Evolutionary conservation across 2,888 invertebrate genomes (phyloP).

Genomic region (Stegophylla sp.): DNA sequence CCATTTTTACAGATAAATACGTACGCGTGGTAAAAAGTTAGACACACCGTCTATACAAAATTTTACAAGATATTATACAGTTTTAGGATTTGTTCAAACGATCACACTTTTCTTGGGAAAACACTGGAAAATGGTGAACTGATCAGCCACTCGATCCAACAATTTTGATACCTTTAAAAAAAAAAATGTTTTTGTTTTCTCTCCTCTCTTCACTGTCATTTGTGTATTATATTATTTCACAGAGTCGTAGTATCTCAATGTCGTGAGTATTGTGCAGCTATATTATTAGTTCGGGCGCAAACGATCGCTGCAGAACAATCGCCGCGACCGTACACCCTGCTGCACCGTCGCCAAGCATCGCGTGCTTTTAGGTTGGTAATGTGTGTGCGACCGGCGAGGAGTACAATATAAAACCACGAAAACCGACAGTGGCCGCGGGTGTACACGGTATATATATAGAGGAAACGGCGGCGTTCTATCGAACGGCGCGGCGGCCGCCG

Average conservation of each 20-base stretch:
- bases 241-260: background rate
- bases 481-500: conserved; percentile 13
- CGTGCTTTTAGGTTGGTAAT: conserved; percentile 54
- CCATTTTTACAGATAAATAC: too few relatives aligned
- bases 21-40: too few relatives aligned
- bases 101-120: too few relatives aligned
- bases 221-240: too few relatives aligned
- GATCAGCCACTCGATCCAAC: background rate
- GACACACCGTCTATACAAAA: too few relatives aligned
- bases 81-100: too few relatives aligned
- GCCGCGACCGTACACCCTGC: background rate
- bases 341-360: background rate
- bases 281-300: too few relatives aligned
- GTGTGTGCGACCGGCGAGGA: conserved; percentile 9
- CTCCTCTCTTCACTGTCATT: too few relatives aligned
- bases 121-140: background rate
- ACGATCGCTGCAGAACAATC: background rate
- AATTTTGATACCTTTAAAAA: too few relatives aligned
- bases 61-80: too few relatives aligned
- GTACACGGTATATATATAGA: background rate
- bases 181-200: too few relatives aligned
- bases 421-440: background rate
- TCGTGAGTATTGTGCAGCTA: conserved; percentile 2
- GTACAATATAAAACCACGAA: conserved; percentile 5
- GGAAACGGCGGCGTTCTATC: conserved; percentile 19